phyloP scores from a whole-genome alignment of 1,140 invertebrate species.

The Pseudobourletiella spinata region DNA sequence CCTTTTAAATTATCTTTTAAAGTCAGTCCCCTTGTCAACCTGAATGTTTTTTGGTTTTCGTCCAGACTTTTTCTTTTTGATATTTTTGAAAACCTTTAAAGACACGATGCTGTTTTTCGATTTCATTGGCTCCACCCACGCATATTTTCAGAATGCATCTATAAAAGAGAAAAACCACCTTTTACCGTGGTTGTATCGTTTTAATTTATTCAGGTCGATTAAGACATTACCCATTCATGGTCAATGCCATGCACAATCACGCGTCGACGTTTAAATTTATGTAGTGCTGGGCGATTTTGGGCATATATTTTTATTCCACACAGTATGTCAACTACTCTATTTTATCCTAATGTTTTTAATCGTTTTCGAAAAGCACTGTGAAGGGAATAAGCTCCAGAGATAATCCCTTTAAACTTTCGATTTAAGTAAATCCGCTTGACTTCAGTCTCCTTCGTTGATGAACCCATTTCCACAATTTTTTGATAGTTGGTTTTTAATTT shows the following conservation, averaged over 20 bases:
- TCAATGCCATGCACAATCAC: slow-evolving; percentile 3
- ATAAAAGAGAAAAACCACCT: not conserved
- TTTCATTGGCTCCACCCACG: slow-evolving; percentile 1
- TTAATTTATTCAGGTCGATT: not conserved
- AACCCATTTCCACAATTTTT: too few species aligned
- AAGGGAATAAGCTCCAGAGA: too few species aligned
- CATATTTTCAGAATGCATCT: not conserved
- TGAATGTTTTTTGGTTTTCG: not conserved
- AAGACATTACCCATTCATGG: slow-evolving; percentile 8
- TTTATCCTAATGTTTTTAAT: too few species aligned
- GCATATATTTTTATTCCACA: too few species aligned
- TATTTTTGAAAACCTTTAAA: not conserved
- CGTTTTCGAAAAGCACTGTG: too few species aligned
- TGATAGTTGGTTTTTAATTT: too few species aligned
- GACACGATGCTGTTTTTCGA: not conserved
- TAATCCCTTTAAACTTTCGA: too few species aligned
- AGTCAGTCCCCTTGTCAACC: slow-evolving; percentile 2
- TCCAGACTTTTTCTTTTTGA: not conserved
- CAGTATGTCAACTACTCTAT: too few species aligned
- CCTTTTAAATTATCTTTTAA: not conserved
- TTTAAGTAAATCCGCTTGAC: too few species aligned
- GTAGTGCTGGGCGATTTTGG: not conserved
- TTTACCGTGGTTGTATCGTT: not conserved
- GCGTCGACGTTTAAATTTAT: not conserved
- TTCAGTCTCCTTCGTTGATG: too few species aligned